Conservation (phyloP, 2,113 vertebrate species). For the Poecilia latipinna region DNA sequence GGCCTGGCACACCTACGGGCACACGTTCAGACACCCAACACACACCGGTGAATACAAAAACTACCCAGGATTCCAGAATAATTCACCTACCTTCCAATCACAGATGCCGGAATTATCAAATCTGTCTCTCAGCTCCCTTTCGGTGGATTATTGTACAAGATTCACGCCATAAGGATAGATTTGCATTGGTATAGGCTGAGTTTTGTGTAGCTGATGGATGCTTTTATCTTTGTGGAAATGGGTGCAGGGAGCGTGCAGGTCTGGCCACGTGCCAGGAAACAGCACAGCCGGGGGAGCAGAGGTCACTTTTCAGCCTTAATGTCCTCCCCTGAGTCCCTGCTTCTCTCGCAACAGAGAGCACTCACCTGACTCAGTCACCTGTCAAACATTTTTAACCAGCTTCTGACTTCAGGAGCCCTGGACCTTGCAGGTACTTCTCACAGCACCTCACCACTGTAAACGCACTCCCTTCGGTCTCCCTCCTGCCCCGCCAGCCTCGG, state of each 20-base stretch:
- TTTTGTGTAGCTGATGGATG: neutral
- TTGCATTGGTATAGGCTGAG: slow-evolving; percentile 40
- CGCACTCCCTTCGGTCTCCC: slow-evolving; percentile 74
- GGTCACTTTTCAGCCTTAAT: slow-evolving; percentile 50
- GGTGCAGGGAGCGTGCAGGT: slow-evolving; percentile 14
- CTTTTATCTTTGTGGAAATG: slow-evolving; percentile 36
- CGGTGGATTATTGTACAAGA: slow-evolving; percentile 50
- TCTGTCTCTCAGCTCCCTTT: slow-evolving; percentile 61
- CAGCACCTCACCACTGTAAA: slow-evolving; percentile 33
- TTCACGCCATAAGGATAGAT: slow-evolving; percentile 46
- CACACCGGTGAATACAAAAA: slow-evolving; percentile 34
- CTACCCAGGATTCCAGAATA: slow-evolving; percentile 58
- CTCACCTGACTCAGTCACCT: slow-evolving; percentile 20
- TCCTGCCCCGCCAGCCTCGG: slow-evolving; percentile 85
- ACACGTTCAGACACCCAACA: slow-evolving; percentile 39
- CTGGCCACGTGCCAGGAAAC: slow-evolving; percentile 53
- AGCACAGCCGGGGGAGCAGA: slow-evolving; percentile 48
- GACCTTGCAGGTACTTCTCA: slow-evolving; percentile 26
- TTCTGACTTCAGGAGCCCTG: slow-evolving; percentile 35
- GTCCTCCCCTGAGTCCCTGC: slow-evolving; percentile 8
- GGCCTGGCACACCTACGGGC: slow-evolving; percentile 74
- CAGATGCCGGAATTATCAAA: slow-evolving; percentile 74
- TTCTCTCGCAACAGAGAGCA: slow-evolving; percentile 4
- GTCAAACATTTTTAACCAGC: slow-evolving; percentile 13
- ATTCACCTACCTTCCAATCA: slow-evolving; percentile 69